Base-by-base conservation (phyloP, 1,140 invertebrate genomes). In the Macrobrachium nipponense region DNA sequence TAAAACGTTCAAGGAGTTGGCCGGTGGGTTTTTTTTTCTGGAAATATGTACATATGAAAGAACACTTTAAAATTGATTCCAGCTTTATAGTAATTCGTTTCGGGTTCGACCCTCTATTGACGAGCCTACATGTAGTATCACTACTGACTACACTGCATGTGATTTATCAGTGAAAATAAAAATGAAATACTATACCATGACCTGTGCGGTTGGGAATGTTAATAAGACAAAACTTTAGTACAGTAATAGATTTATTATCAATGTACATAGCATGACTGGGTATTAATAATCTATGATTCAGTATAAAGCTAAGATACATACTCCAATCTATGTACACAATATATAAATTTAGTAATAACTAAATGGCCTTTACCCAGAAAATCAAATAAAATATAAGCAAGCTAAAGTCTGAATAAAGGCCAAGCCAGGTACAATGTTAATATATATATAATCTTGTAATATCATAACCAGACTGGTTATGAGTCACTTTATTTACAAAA, bases 341-440 rank as follows among this genome's bases (percentile, higher is more conserved):
- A 77, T 36, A 84, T 61, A 68, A 43, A 62, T 82, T 75, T 76
- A 84, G 73, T 77, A 84, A 78, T 80, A 86, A 86, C 83, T 86
- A 86, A 36, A 59, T 80, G 12, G 70, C 83, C 83, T 86, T 80
- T 80, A 86, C 68, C 73, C 76, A 86, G 83, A 80, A 36, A 51
- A 86, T 86, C 83, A 80, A 86, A 86, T 86, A 86, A 80, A 80
- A 86, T 86, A 80, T 80, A 78, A 77, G 64, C 72, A 70, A 43
- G 60, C 76, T 80, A 79, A 59, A 62, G 68, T 84, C 83, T 75
- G 83, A 80, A 60, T 86, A 80, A 86, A 80, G 83, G 77, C 70
- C 68, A 27, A 66, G 79, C 83, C 83, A 86, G 83, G 83, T 86
- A 86, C 83, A 86, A 80, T 59, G 83, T 79, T 86, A 80, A 86